A percentile compares a stretch with the other conserved stretches of the same genome.
Evolutionary conservation across 2,888 invertebrate genomes (phyloP).

Genomic region (Torymus aiolomorphi): DNA sequence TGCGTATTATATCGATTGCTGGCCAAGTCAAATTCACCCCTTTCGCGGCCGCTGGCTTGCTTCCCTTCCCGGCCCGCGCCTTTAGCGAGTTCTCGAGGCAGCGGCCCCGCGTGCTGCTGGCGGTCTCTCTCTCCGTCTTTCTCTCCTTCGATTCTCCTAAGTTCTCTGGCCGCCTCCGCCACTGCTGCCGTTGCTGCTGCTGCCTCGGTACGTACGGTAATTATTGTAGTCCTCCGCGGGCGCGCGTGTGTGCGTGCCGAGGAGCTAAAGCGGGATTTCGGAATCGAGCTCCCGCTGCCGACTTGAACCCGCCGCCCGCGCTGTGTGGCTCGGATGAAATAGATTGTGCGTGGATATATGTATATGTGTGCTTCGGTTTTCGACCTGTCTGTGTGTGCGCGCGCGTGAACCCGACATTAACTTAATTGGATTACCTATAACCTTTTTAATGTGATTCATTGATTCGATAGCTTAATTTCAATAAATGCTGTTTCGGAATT

Average conservation of each 20-base stretch:
- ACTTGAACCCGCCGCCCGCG: background rate
- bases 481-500: too few species aligned
- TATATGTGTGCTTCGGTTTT: conserved; percentile 1
- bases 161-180: background rate
- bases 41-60: conserved; percentile 15
- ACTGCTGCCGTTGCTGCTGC: background rate
- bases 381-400: background rate
- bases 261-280: conserved; percentile 17
- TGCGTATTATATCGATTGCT: conserved; percentile 74
- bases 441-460: too few species aligned
- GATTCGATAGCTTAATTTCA: too few species aligned
- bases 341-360: conserved; percentile 14
- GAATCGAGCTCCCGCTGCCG: conserved; percentile 1
- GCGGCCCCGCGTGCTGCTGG: too few species aligned
- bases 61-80: background rate
- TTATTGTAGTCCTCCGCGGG: conserved; percentile 35
- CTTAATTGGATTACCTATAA: too few species aligned
- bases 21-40: conserved; percentile 70
- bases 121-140: background rate
- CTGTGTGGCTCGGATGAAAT: background rate
- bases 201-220: conserved; percentile 60
- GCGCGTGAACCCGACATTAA: too few species aligned
- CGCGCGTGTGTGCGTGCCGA: background rate
- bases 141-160: conserved; percentile 28
- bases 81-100: background rate